Base-by-base conservation (phyloP, 2,113 vertebrate species). In the Parus major region DNA sequence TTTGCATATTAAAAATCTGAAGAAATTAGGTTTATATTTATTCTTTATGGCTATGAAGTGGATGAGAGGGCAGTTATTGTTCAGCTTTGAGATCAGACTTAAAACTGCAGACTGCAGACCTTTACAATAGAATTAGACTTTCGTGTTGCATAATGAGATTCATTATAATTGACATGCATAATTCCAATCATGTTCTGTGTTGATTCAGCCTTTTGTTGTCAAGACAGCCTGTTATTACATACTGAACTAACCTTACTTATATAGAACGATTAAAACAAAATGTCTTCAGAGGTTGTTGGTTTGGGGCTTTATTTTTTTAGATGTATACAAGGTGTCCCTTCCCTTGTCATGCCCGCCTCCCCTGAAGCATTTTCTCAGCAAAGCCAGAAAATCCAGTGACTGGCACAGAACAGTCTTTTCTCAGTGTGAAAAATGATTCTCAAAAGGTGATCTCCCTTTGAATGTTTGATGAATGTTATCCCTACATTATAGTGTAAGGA, bases 101-200 rank as follows among this genome's bases (percentile, higher is more conserved):
- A 90, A 94, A 91, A 95, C 77, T 94, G 88, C 94, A 93, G 92
- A 88, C 75, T 82, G 24, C 90, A 69, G 95, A 29, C 71, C 80
- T 97, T 94, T 95, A 89, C 93, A 94, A 97, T 90, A 86, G 95
- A 95, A 96, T 82, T 90, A 95, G 92, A 75, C 81, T 79, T 93
- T 72, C 5, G 20, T 87, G 93, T 90, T 82, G 93, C 90, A 94
- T 96, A 96, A 97, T 96, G 95, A 97, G 95, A 92, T 92, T 96
- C 95, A 66, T 97, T 97, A 92, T 96, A 96, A 97, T 93, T 93
- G 96, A 93, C 96, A 95, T 82, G 94, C 96, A 93, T 97, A 97
- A 96, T 95, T 96, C 96, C 90, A 94, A 49, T 91, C 91, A 82
- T 90, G 90, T 68, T 89, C 92, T 65, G 35, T 89, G 94, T 84